phyloP scores from a whole-genome alignment of 2,888 invertebrate genomes.

The Mycalesis mineus region DNA sequence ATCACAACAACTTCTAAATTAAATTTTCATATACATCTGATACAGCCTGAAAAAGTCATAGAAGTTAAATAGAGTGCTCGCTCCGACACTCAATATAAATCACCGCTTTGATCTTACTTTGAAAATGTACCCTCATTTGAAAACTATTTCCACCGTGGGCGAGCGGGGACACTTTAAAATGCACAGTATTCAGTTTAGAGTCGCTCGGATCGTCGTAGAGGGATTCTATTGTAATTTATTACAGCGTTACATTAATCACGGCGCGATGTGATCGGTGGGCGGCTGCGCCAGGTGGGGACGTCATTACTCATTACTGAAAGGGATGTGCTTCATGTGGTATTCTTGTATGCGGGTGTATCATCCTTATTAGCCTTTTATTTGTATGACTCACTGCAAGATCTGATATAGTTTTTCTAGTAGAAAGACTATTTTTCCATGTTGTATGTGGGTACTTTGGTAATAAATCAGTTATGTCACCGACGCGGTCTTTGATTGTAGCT shows the following conservation, averaged over 20 bases:
- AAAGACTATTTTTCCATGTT: too few species aligned
- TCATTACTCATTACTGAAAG: neutral
- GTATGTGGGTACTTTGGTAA: too few species aligned
- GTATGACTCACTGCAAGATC: too few species aligned
- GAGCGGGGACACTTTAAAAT: slow-evolving; percentile 20
- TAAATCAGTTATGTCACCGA: too few species aligned
- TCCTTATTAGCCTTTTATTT: too few species aligned
- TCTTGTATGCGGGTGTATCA: too few species aligned
- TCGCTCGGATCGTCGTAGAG: slow-evolving; percentile 8
- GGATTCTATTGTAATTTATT: slow-evolving; percentile 14
- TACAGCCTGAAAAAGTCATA: neutral
- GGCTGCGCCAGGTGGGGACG: neutral
- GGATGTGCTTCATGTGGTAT: neutral
- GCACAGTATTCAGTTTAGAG: slow-evolving; percentile 16
- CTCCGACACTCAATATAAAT: neutral
- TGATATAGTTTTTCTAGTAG: too few species aligned
- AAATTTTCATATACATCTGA: too few species aligned
- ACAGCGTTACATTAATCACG: neutral
- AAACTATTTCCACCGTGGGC: slow-evolving; percentile 17
- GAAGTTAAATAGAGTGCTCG: neutral
- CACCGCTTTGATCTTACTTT: slow-evolving; percentile 12
- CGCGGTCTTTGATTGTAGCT: too few species aligned
- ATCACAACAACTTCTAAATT: too few species aligned
- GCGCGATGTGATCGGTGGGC: neutral
- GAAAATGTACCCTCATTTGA: slow-evolving; percentile 18